Evolutionary conservation across 2,113 vertebrate genomes (phyloP).

Genomic region (Corydoras sp.): DNA sequence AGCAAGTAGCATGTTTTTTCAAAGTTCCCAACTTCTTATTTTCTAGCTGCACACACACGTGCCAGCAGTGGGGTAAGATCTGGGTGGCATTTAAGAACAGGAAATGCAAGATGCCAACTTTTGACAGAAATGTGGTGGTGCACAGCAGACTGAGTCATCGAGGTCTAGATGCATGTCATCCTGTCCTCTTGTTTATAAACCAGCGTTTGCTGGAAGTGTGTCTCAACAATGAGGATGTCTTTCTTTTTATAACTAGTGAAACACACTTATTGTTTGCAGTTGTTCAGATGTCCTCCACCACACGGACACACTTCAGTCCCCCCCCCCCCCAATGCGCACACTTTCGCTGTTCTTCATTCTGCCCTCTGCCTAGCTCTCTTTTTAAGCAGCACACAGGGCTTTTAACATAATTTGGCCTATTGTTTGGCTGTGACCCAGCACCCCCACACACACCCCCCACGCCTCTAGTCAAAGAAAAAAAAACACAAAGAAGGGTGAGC

Average conservation of each 20-base stretch:
- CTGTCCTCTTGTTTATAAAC: conserved; percentile 25
- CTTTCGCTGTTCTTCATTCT: conserved; percentile 45
- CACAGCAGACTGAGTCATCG: background rate
- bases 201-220: conserved; percentile 43
- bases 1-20: too few species aligned
- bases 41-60: too few species aligned
- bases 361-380: conserved; percentile 35
- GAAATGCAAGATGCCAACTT: conserved; percentile 1
- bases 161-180: background rate
- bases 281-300: conserved; percentile 45
- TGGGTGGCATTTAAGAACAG: conserved; percentile 14
- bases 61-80: background rate
- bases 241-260: conserved; percentile 21
- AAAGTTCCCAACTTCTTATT: too few species aligned
- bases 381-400: conserved; percentile 52
- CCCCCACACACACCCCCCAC: conserved; percentile 35
- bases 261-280: conserved; percentile 37
- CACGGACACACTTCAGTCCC: background rate
- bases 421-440: conserved; percentile 49
- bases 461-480: conserved; percentile 31
- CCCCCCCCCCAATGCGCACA: conserved; percentile 39
- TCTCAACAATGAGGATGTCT: conserved; percentile 42
- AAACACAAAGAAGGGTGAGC: conserved; percentile 64
- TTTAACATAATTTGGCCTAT: conserved; percentile 57
- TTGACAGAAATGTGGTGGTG: background rate